Percentiles rank a stretch among this genome's conserved stretches.
These are phyloP conservation scores for Sussaba pulchella DNA, from an alignment of 2,888 invertebrate species.

Conservation along the genomic window DNA sequence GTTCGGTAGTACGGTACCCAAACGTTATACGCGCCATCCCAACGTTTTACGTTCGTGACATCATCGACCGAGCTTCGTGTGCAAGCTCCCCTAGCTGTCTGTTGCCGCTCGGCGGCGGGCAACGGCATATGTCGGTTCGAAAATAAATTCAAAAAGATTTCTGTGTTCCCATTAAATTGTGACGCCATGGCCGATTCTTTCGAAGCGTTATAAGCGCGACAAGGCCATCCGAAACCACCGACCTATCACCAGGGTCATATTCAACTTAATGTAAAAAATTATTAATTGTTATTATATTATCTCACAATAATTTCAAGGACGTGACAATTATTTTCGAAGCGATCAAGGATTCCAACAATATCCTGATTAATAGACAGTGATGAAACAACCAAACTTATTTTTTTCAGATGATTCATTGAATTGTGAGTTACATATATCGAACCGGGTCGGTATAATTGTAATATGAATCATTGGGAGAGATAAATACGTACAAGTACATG, in stretches of 20 bases:
- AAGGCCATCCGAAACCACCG: neutral
- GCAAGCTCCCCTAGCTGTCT: neutral
- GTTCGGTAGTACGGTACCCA: slow-evolving; percentile 33
- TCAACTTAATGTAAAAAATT: neutral
- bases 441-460: no score
- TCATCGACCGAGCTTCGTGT: slow-evolving; percentile 52
- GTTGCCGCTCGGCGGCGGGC: slow-evolving; percentile 18
- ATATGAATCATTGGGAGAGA: no score
- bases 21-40: slow-evolving; percentile 21
- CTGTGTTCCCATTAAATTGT: slow-evolving; percentile 57
- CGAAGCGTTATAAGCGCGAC: neutral
- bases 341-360: no score
- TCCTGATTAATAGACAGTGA: no score
- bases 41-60: slow-evolving; percentile 64
- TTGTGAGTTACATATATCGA: no score
- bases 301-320: no score
- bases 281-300: no score
- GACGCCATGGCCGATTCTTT: slow-evolving; percentile 44
- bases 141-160: slow-evolving; percentile 63
- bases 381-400: no score
- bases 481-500: no score
- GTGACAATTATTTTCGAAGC: no score
- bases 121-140: slow-evolving; percentile 58
- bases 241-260: neutral
- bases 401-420: no score